Evolutionary conservation across 2,888 invertebrate genomes (phyloP).

Genomic region (Stenchaetothrips biformis): DNA sequence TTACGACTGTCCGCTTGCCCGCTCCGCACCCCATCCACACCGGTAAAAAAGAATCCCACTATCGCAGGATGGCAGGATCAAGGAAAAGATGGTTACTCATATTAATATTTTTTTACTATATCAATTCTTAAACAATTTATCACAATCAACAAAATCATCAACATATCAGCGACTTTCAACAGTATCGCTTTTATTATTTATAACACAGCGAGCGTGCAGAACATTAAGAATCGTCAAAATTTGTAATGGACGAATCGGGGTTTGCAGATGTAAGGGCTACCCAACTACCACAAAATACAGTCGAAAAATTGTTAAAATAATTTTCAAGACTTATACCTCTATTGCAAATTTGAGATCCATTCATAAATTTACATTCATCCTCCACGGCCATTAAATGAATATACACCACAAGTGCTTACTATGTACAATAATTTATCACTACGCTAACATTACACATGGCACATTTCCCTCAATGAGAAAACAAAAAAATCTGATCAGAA

Average conservation of each 20-base stretch:
- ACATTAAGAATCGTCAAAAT: not conserved
- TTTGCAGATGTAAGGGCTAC: no score
- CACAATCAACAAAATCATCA: conserved; percentile 16
- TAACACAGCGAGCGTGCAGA: not conserved
- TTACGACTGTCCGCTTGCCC: no score
- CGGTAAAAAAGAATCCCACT: no score
- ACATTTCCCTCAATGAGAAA: not conserved
- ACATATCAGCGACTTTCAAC: not conserved
- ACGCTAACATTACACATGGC: not conserved
- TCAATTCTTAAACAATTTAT: conserved; percentile 10
- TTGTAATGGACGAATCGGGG: not conserved
- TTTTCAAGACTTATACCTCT: not conserved
- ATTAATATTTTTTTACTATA: not conserved
- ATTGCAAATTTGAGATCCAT: not conserved
- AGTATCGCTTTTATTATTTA: not conserved
- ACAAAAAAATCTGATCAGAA: not conserved
- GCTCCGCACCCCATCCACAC: no score
- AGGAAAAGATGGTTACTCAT: not conserved
- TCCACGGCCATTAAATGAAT: not conserved
- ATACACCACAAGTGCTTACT: not conserved
- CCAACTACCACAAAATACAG: no score
- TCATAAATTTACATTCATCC: not conserved
- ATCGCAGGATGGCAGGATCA: no score
- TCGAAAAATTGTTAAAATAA: not conserved
- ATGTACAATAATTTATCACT: conserved; percentile 1